A percentile compares a stretch with the other conserved stretches of the same genome.
Evolutionary conservation across 1,140 invertebrate species (phyloP).

Genomic region (Diachasma alloeum): DNA sequence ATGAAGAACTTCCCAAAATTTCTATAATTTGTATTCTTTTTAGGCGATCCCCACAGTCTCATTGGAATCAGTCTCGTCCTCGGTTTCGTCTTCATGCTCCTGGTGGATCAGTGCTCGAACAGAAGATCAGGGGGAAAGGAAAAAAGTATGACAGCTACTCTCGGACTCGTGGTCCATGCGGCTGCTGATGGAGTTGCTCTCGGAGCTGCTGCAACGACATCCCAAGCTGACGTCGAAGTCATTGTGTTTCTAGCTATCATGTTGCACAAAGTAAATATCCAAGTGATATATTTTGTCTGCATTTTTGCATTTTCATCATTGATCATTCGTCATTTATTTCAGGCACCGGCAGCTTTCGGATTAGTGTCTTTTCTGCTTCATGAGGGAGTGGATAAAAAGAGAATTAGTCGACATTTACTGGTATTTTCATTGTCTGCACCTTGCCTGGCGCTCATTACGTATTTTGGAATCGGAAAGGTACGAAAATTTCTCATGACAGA

Average conservation of each 20-base stretch:
- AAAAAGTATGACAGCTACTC: constrained; percentile 88
- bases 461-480: constrained; percentile 91
- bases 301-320: background rate
- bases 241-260: constrained; percentile 99
- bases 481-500: no score
- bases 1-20: background rate
- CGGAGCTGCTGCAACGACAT: constrained; percentile 94
- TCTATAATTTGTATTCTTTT: background rate
- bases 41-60: constrained; percentile 69
- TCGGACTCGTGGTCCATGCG: constrained; percentile 97
- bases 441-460: constrained; percentile 88
- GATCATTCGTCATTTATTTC: constrained; percentile 33
- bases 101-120: constrained; percentile 89
- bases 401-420: constrained; percentile 89
- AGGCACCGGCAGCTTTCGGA: constrained; percentile 98
- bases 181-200: constrained; percentile 98
- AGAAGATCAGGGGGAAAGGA: constrained; percentile 73
- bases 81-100: constrained; percentile 97
- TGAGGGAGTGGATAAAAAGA: constrained; percentile 89
- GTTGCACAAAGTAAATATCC: constrained; percentile 89
- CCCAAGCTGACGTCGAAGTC: constrained; percentile 94
- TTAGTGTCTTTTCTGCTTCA: constrained; percentile 96
- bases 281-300: background rate
- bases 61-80: constrained; percentile 81
- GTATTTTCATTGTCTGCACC: constrained; percentile 95